Percentiles rank a stretch among this genome's conserved stretches.
These are phyloP conservation scores for Perognathus longimembris DNA, from an alignment of 2,113 vertebrate species.

Conservation along the genomic window DNA sequence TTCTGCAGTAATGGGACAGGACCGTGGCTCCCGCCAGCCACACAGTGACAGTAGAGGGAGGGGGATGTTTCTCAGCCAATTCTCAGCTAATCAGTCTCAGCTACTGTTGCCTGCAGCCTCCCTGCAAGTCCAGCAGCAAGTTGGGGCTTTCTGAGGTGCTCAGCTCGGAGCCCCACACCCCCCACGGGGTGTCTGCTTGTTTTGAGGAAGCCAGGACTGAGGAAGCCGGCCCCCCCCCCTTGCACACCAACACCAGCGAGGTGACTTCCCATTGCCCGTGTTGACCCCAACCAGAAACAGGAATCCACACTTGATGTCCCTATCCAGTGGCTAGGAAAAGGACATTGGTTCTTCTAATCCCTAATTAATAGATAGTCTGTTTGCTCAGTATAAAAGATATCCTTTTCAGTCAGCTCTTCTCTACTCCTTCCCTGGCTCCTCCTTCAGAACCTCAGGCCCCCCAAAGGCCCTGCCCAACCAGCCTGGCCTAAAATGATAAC, in stretches of 20 bases:
- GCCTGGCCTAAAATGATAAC: neutral
- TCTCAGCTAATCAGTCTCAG: no score
- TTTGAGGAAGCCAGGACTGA: neutral
- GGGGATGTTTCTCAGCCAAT: no score
- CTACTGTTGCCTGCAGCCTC: neutral
- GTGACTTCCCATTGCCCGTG: neutral
- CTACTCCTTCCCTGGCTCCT: neutral
- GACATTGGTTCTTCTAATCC: neutral
- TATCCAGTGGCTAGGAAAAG: neutral
- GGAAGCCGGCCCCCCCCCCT: no score
- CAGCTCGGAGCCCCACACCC: neutral
- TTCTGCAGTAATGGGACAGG: no score
- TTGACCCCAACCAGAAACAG: neutral
- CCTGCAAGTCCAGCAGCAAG: no score
- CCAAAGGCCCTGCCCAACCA: neutral
- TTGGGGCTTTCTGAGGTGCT: neutral
- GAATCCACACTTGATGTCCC: neutral
- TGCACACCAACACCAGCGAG: neutral
- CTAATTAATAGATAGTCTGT: neutral
- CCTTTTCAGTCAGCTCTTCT: neutral
- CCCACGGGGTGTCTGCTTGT: neutral
- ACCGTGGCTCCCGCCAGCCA: no score
- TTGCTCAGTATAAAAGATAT: neutral
- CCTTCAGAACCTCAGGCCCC: no score
- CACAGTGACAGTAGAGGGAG: no score